phyloP scores from a whole-genome alignment of 2,888 invertebrate species.

The Cheilosia urbana region DNA sequence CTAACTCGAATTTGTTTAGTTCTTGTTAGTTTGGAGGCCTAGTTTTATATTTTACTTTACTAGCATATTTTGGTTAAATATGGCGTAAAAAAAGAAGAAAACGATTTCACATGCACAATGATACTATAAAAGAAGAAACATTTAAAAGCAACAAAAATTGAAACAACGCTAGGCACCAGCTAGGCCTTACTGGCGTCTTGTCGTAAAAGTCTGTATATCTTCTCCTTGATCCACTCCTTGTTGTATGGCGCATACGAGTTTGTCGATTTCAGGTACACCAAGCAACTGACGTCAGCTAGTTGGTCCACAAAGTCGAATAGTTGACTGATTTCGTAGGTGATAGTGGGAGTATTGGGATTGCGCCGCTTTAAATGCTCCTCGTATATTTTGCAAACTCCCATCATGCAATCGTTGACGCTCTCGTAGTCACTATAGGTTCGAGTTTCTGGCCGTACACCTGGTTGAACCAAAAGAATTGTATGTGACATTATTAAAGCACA shows the following conservation, averaged over 20 bases:
- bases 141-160: no score
- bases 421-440: conserved; percentile 99
- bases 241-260: conserved; percentile 99
- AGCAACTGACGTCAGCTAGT: conserved; percentile 96
- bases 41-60: no score
- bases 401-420: conserved; percentile 98
- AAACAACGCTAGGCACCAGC: conserved; percentile 28
- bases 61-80: no score
- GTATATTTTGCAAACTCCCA: conserved; percentile 99
- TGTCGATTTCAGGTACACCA: conserved; percentile 97
- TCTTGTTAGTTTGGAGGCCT: no score
- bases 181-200: conserved; percentile 90
- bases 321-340: conserved; percentile 99
- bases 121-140: no score
- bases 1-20: no score
- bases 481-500: conserved; percentile 89
- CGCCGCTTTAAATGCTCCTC: conserved; percentile 98
- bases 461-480: conserved; percentile 97
- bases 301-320: conserved; percentile 99
- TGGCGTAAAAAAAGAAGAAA: no score
- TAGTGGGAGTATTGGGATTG: conserved; percentile 97
- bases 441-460: conserved; percentile 96
- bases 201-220: conserved; percentile 96
- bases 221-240: conserved; percentile 99
- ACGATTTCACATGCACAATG: no score